Conservation (phyloP, 2,888 invertebrate species). For the Athalia cordata region DNA sequence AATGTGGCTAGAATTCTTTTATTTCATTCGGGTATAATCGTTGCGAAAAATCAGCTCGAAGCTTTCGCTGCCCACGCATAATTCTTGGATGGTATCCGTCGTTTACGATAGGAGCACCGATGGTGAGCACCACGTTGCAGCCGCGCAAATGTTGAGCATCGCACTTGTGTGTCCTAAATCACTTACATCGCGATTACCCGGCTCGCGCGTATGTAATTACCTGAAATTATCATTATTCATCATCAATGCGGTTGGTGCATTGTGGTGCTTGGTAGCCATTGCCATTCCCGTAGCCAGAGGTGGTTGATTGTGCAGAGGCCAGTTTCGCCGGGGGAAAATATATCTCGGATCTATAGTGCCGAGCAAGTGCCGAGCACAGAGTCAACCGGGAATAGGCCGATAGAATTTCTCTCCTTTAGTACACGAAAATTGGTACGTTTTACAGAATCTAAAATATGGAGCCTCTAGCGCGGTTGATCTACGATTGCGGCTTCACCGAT, state of each 20-base stretch:
- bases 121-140: constrained; percentile 23
- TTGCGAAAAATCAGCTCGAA: constrained; percentile 30
- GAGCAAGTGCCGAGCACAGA: constrained; percentile 34
- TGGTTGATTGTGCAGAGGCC: constrained; percentile 39
- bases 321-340: constrained; percentile 31
- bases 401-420: constrained; percentile 20
- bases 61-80: constrained; percentile 41
- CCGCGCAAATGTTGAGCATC: constrained; percentile 40
- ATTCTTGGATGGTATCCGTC: constrained; percentile 42
- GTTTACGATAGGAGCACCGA: constrained; percentile 40
- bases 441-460: constrained; percentile 26
- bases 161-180: constrained; percentile 56
- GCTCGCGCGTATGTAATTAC: constrained; percentile 57
- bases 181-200: constrained; percentile 58
- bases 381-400: constrained; percentile 2
- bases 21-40: not conserved
- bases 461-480: constrained; percentile 22
- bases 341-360: constrained; percentile 40
- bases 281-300: constrained; percentile 45
- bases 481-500: constrained; percentile 27
- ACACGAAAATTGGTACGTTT: constrained; percentile 37
- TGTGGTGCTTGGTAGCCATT: constrained; percentile 46
- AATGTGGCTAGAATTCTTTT: not conserved
- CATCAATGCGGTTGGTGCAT: constrained; percentile 54
- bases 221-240: constrained; percentile 61